Evolutionary conservation across 2,888 invertebrate species (phyloP).

Genomic region (Nymphalis c-album): DNA sequence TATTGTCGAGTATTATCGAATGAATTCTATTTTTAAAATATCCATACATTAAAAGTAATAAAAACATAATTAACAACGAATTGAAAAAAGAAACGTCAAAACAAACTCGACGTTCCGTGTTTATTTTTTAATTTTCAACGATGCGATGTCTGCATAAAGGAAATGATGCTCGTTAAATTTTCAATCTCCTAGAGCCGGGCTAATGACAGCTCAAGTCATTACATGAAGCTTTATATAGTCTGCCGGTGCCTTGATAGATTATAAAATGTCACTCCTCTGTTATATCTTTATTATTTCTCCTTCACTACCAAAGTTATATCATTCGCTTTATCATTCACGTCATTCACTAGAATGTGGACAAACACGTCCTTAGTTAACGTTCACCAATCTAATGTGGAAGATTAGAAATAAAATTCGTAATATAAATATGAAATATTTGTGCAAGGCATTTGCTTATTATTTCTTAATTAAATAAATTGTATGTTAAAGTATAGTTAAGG

Average conservation of each 20-base stretch:
- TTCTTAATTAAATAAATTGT: too few relatives aligned
- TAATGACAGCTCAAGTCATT: constrained; percentile 58
- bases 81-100: constrained; percentile 11
- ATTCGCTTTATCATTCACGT: too few relatives aligned
- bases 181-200: constrained; percentile 51
- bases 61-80: constrained; percentile 21
- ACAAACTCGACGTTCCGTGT: constrained; percentile 13
- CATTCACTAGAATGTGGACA: too few relatives aligned
- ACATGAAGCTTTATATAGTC: constrained; percentile 43
- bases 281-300: too few relatives aligned
- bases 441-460: too few relatives aligned
- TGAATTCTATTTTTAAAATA: neutral
- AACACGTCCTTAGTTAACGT: too few relatives aligned
- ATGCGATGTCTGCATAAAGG: constrained; percentile 43
- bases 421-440: too few relatives aligned
- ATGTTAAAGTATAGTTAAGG: too few relatives aligned
- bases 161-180: constrained; percentile 60
- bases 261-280: constrained; percentile 7
- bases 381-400: too few relatives aligned
- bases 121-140: constrained; percentile 36
- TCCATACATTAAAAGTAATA: neutral
- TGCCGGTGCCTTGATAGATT: constrained; percentile 24
- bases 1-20: neutral
- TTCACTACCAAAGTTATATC: too few relatives aligned
- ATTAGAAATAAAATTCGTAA: too few relatives aligned